Evolutionary conservation across 2,113 vertebrate genomes (phyloP).

Genomic region (Phrynocephalus versicolor): DNA sequence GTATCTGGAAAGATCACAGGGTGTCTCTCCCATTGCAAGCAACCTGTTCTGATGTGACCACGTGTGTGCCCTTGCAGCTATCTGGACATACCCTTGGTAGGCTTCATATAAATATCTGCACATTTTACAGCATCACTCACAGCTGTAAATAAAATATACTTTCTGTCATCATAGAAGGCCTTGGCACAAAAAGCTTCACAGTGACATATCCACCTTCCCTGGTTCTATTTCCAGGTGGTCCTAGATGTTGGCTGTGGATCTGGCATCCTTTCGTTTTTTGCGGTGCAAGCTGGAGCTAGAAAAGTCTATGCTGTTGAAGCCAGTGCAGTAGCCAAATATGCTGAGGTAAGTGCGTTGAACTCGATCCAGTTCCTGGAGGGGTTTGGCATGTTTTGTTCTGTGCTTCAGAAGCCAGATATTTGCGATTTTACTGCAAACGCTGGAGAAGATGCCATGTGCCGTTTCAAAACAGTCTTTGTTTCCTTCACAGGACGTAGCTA

Average conservation of each 20-base stretch:
- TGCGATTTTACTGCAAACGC: background rate
- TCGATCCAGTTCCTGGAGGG: background rate
- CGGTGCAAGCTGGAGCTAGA: conserved; percentile 78
- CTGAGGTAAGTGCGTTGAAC: conserved; percentile 69
- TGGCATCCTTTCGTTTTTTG: conserved; percentile 83
- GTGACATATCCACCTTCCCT: background rate
- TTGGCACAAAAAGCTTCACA: background rate
- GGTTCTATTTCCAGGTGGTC: conserved; percentile 73
- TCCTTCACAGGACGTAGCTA: conserved; percentile 55
- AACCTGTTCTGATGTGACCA: too few species aligned
- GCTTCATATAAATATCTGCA: background rate
- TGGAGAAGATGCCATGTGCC: background rate
- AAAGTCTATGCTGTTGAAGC: conserved; percentile 80
- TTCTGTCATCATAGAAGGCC: background rate
- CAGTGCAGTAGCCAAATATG: conserved; percentile 71
- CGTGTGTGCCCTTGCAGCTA: too few species aligned
- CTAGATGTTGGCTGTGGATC: conserved; percentile 81
- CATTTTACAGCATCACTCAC: background rate
- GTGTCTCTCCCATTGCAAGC: too few species aligned
- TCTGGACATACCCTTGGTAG: too few species aligned
- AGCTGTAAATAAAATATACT: background rate
- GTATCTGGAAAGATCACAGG: too few species aligned
- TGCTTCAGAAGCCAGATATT: background rate
- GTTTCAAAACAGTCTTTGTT: background rate
- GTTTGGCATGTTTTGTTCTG: background rate